Evolutionary conservation across 2,797 vertebrate species (phyloP).

Genomic region (Crax fasciolata): DNA sequence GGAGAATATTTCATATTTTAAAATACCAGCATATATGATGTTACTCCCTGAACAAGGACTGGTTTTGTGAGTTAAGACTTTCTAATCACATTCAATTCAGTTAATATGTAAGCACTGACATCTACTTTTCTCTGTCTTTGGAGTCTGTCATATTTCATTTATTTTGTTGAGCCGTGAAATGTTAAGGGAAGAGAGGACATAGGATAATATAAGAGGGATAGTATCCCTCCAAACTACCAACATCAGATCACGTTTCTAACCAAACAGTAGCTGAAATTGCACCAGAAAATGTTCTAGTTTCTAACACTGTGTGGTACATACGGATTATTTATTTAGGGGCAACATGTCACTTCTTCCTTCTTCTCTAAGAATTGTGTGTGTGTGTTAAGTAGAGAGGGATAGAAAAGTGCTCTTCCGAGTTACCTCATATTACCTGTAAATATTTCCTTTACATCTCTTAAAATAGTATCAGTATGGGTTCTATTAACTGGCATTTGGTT

Average conservation of each 20-base stretch:
- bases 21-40: neutral
- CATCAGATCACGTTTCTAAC: conserved; percentile 59
- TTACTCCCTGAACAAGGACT: neutral
- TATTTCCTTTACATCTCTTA: conserved; percentile 59
- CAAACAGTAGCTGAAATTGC: conserved; percentile 59
- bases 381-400: neutral
- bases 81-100: conserved; percentile 35
- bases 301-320: conserved; percentile 48
- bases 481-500: conserved; percentile 69
- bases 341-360: conserved; percentile 11
- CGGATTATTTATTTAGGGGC: conserved; percentile 41
- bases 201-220: neutral
- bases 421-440: conserved; percentile 76
- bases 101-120: conserved; percentile 19
- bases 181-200: neutral
- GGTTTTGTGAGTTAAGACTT: conserved; percentile 20
- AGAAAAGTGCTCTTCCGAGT: conserved; percentile 69
- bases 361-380: conserved; percentile 67
- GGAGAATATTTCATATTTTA: neutral
- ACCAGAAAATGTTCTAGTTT: conserved; percentile 40
- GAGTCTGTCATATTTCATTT: conserved; percentile 45
- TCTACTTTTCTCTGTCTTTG: conserved; percentile 42
- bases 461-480: neutral
- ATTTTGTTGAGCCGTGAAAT: neutral
- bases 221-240: conserved; percentile 3